Base-by-base conservation (phyloP, 2,888 invertebrate genomes). In the Operophtera brumata region DNA sequence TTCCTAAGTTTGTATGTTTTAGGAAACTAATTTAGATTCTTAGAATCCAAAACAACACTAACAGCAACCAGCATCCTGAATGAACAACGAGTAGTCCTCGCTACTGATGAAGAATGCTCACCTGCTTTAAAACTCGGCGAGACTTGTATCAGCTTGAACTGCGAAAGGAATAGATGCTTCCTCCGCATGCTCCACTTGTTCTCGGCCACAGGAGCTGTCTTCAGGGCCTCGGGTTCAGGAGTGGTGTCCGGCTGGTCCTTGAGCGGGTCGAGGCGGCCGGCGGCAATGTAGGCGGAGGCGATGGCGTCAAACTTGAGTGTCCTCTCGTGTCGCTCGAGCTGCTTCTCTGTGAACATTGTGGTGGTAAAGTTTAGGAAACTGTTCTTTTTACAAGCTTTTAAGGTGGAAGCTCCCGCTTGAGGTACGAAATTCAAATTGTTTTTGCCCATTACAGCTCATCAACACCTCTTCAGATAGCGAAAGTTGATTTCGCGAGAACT, bases 271-370 rank as follows among this genome's bases (percentile, higher is more conserved):
- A 86, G 63, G 6, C 83, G 69, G 0, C 86, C 85, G 1, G 78
- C 83, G 11, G 86, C 72, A 34, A 88, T 81, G 62, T 84, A 85
- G 0, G 90, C 91, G n/a, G 89, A 84, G 2, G 91, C 90, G 52
- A 92, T 88, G 0, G 90, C 85, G 61, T 92, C 92, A 39, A 82
- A 70, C 61, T 75, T 83, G 34, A 91, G 71, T 40, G 92, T 86
- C 53, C 91, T 91, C 66, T 93, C 93, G 71, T 93, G 86, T 57
- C 92, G 92, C 39, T 90, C 89, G 46, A 94, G 75, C 73, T 94
- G 92, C 69, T 92, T 86, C 56, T 83, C 89, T 89, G 78, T 6
- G 54, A 47, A 40, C 13, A 37, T 12, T 40, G 8, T 20, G 34
- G 30, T 25, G 4, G 41, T 28, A 9, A 35, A 35, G 35, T 11